Conservation (phyloP, 2,888 invertebrate species). For the Protodeltote pygarga region DNA sequence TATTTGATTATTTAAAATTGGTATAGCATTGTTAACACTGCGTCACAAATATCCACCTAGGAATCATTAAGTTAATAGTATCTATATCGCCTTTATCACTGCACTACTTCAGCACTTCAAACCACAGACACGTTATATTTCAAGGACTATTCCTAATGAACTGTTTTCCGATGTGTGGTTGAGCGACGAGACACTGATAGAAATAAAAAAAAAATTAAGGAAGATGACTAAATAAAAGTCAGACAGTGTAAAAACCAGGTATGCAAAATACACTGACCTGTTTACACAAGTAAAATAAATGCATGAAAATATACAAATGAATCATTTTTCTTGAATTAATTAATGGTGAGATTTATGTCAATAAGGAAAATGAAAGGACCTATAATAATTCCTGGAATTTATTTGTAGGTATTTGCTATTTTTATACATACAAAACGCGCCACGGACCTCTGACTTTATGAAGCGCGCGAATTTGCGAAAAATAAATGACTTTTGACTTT, state of each 20-base stretch:
- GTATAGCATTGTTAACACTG: slow-evolving; percentile 8
- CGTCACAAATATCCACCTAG: slow-evolving; percentile 4
- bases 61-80: slow-evolving; percentile 7
- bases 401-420: too few species aligned
- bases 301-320: slow-evolving; percentile 9
- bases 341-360: too few species aligned
- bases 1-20: slow-evolving; percentile 22
- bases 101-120: slow-evolving; percentile 10
- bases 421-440: too few species aligned
- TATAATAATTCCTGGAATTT: too few species aligned
- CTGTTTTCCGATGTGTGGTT: slow-evolving; percentile 23
- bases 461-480: too few species aligned
- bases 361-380: too few species aligned
- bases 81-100: slow-evolving; percentile 28
- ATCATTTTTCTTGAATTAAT: too few species aligned
- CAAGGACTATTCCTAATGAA: slow-evolving; percentile 35
- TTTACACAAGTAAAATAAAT: slow-evolving; percentile 4
- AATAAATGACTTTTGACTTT: too few species aligned
- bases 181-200: slow-evolving; percentile 23
- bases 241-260: slow-evolving; percentile 34
- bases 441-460: too few species aligned
- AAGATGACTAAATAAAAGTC: slow-evolving; percentile 25
- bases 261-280: slow-evolving; percentile 18
- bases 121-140: slow-evolving; percentile 43
- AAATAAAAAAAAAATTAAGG: slow-evolving; percentile 25